A percentile compares a stretch with the other conserved stretches of the same genome.
phyloP scores from a whole-genome alignment of 2,888 invertebrate species.

The Cerceris ruficornis region DNA sequence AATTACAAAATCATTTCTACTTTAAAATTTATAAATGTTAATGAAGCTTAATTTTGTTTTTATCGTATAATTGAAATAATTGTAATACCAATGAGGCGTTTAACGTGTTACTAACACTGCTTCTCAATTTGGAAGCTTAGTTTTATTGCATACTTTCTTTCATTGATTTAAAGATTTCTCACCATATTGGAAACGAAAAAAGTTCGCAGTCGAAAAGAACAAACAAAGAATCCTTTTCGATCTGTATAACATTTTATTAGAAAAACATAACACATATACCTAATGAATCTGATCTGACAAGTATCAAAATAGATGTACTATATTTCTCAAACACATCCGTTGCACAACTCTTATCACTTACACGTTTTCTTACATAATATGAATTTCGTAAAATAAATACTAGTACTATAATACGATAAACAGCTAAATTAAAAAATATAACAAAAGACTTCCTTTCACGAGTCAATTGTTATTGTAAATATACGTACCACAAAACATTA shows the following conservation, averaged over 20 bases:
- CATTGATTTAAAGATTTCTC: not conserved
- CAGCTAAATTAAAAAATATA: not conserved
- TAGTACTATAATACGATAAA: not conserved
- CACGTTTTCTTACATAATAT: not conserved
- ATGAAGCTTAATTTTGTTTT: no score
- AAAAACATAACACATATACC: constrained; percentile 1
- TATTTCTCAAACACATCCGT: not conserved
- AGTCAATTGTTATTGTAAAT: not conserved
- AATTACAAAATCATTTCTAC: no score
- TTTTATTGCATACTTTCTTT: not conserved
- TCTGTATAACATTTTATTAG: not conserved
- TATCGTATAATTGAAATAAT: no score
- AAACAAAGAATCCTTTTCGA: not conserved
- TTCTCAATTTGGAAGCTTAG: not conserved
- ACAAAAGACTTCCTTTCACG: not conserved
- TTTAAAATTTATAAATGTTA: no score
- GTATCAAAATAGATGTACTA: constrained; percentile 31
- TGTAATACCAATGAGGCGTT: no score
- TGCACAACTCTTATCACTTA: not conserved
- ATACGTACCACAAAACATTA: not conserved
- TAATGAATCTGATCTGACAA: constrained; percentile 15
- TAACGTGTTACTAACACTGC: no score
- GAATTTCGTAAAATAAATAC: not conserved
- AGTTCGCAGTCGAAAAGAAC: not conserved
- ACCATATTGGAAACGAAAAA: no score